Base-by-base conservation (phyloP, 2,797 vertebrate genomes). In the Manis pentadactyla region DNA sequence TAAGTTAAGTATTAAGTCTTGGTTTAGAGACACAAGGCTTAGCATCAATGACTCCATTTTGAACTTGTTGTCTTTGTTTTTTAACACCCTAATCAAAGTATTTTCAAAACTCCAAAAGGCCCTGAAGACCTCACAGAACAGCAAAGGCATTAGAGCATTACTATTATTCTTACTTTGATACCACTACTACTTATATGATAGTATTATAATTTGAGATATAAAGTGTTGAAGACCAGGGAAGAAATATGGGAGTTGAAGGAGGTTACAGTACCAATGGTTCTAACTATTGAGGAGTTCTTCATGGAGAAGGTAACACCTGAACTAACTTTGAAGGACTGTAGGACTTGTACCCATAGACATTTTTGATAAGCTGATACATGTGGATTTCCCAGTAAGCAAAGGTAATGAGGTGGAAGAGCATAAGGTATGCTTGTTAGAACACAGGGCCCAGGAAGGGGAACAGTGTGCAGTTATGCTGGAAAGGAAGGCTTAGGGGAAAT, bases 41-140 rank as follows among this genome's bases (percentile, higher is more conserved):
- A 19, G 31, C n/a, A 49, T 53, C 23, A 77, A 31, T 53, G 74
- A 53, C 74, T 77, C 74, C 31, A 77, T 53, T 51, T 77, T 18
- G 73, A 42, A 21, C 49, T 29, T 21, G 7, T 14, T 75, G 31
- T 23, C 74, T 53, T 75, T 75, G 49, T 53, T 75, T 75, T 46
- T 53, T 34, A 75, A 75, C 3, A 34, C 73, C 51, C 46, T 92
- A 63, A 82, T 39, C 68, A 46, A 64, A 5, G 31, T 64, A 21
- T 34, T 96, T 92, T 64, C 59, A 89, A 75, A 95, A 92, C 59
- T 53, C 53, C 53, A 63, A 74, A 90, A 92, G 29, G 25, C 64
- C 29, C 79, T 61, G 21, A 85, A 84, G 55, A 74, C 61, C 23
- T 95, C 13, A 37, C 17, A 59, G 31, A 61, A 77, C 27, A 90